Conservation (phyloP, 2,888 invertebrate species). For the Amphipyra berbera region DNA sequence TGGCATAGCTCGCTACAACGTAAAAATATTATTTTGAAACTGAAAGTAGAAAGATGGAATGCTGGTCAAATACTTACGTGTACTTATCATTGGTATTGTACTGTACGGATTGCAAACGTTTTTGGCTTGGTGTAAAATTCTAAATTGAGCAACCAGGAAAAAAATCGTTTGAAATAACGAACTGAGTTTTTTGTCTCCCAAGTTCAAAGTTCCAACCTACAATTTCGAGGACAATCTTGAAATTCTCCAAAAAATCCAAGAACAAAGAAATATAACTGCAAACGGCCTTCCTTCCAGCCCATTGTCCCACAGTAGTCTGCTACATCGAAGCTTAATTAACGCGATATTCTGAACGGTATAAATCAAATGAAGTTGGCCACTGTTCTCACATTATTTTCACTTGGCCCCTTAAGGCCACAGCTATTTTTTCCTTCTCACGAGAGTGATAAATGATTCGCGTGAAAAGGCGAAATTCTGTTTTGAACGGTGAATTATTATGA, state of each 20-base stretch:
- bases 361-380: conserved; percentile 73
- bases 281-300: not conserved
- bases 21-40: no score
- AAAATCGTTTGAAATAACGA: no score
- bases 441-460: conserved; percentile 79
- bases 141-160: not conserved
- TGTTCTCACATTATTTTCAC: conserved; percentile 75
- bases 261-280: conserved; percentile 25
- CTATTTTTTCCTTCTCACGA: conserved; percentile 77
- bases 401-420: conserved; percentile 72
- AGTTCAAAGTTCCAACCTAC: no score
- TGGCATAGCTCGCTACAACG: no score
- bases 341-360: conserved; percentile 66
- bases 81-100: no score
- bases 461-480: conserved; percentile 75
- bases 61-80: no score
- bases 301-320: conserved; percentile 40
- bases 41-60: no score
- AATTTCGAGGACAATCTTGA: not conserved
- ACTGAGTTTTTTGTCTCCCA: no score
- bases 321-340: conserved; percentile 72
- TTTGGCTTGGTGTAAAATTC: not conserved
- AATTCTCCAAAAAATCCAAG: conserved; percentile 1
- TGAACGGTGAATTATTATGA: conserved; percentile 69
- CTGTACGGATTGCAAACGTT: no score